phyloP scores from a whole-genome alignment of 2,113 vertebrate species.

The Festucalex cinctus region DNA sequence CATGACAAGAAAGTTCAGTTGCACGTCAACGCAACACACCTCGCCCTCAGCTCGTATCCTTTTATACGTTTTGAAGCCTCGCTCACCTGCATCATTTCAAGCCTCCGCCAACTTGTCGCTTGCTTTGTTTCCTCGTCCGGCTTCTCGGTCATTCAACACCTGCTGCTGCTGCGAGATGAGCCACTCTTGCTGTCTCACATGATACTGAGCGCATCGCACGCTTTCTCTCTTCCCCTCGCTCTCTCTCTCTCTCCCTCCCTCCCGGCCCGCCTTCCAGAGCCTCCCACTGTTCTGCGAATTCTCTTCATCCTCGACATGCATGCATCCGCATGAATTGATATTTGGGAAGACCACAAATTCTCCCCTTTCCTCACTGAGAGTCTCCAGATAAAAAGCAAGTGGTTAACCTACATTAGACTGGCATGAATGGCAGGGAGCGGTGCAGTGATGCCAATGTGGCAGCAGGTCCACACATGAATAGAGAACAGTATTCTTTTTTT shows the following conservation, averaged over 20 bases:
- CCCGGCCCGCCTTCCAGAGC: background rate
- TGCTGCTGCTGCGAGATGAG: conserved; percentile 61
- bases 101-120: conserved; percentile 39
- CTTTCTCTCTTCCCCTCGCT: conserved; percentile 22
- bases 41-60: background rate
- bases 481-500: conserved; percentile 38
- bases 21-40: background rate
- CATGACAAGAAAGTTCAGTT: conserved; percentile 37
- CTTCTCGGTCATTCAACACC: conserved; percentile 49
- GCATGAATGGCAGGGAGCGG: conserved; percentile 44
- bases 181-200: conserved; percentile 44
- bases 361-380: conserved; percentile 10
- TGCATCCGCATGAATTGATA: conserved; percentile 19
- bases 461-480: conserved; percentile 26
- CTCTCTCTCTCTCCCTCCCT: background rate
- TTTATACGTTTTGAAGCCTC: background rate
- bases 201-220: conserved; percentile 10
- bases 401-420: conserved; percentile 34
- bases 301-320: background rate
- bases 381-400: conserved; percentile 14
- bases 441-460: conserved; percentile 34
- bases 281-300: conserved; percentile 1
- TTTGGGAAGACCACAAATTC: conserved; percentile 23
- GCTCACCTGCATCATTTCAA: conserved; percentile 49
- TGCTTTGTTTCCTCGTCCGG: conserved; percentile 24